Base-by-base conservation (phyloP, 2,797 vertebrate genomes). In the Gallirallus australis region DNA sequence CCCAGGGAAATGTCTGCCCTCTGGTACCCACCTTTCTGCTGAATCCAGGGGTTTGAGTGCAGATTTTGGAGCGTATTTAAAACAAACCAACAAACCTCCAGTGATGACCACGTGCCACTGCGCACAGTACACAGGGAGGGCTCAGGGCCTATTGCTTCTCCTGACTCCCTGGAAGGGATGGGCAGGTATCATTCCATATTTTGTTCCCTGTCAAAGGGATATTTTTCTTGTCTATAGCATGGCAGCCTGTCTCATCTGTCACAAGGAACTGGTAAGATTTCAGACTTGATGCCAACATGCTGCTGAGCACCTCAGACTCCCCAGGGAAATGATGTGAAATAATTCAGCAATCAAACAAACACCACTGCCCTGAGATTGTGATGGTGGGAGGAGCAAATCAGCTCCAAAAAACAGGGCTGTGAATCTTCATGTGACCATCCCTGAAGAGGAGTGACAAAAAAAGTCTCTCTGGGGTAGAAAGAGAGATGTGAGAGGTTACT, bases 1-100 rank as follows among this genome's bases (percentile, higher is more conserved):
- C 66, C 47, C 28, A 9, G 52, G 48, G 9, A 30, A 35, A 50
- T 0, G 0, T 3, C 53, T 84, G 7, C 11, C 4, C 2, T 39
- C 48, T 0, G 0, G 3, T 16, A 25, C 18, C 47, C 63, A 63
- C n/a, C 19, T 52, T 35, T 18, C 72, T 85, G 76, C 20, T 70
- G 35, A 48, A 52, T 77, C 35, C 7, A 33, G 18, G 47, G 23
- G 6, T 13, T 50, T 63, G 50, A 60, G 50, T 27, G 27, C 52
- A 70, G n/a, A 1, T 68, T 90, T 53, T 50, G 60, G 48, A 48
- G 25, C 33, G 8, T 16, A 33, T 20, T 42, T 30, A 8, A 28
- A 27, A 16, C 31, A 69, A 50, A 21, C 1, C 10, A 37, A 37
- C 37, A 37, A 37, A 37, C 37, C 37, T 37, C 8, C 31, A 48